Percentiles rank a stretch among this genome's conserved stretches.
Evolutionary conservation across 2,888 invertebrate genomes (phyloP).

Genomic region (Catocala sponsa): DNA sequence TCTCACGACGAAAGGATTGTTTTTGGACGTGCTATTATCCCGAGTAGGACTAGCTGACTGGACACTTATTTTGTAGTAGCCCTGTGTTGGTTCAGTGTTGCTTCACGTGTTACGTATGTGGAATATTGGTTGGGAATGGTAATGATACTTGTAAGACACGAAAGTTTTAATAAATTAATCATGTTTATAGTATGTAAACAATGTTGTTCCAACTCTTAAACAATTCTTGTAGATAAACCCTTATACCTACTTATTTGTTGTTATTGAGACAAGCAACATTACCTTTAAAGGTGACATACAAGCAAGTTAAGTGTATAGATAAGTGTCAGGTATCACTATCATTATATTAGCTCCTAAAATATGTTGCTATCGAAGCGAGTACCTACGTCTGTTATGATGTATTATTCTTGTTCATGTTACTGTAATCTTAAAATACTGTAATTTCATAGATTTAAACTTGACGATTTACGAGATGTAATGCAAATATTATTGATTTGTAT

Average conservation of each 20-base stretch:
- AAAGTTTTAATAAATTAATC: slow-evolving; percentile 19
- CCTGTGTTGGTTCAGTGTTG: slow-evolving; percentile 67
- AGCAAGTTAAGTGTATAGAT: slow-evolving; percentile 50
- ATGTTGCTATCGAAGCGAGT: slow-evolving; percentile 73
- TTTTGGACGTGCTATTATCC: slow-evolving; percentile 6
- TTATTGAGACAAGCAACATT: slow-evolving; percentile 48
- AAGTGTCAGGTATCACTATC: slow-evolving; percentile 53
- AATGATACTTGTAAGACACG: slow-evolving; percentile 55
- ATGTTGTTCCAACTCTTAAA: slow-evolving; percentile 8
- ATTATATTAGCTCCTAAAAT: slow-evolving; percentile 59
- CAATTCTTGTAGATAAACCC: slow-evolving; percentile 2
- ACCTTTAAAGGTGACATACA: slow-evolving; percentile 42
- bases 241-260: background rate
- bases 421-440: slow-evolving; percentile 85
- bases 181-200: slow-evolving; percentile 8
- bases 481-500: slow-evolving; percentile 85
- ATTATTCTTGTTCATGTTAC: slow-evolving; percentile 86
- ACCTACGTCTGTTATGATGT: slow-evolving; percentile 73
- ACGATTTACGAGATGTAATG: slow-evolving; percentile 83
- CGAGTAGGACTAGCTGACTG: slow-evolving; percentile 20
- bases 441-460: slow-evolving; percentile 82
- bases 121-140: slow-evolving; percentile 48
- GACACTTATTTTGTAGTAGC: slow-evolving; percentile 56
- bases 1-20: too few species aligned
- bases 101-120: slow-evolving; percentile 59